phyloP scores from a whole-genome alignment of 1,140 invertebrate genomes.

The Cataglyphis hispanica region DNA sequence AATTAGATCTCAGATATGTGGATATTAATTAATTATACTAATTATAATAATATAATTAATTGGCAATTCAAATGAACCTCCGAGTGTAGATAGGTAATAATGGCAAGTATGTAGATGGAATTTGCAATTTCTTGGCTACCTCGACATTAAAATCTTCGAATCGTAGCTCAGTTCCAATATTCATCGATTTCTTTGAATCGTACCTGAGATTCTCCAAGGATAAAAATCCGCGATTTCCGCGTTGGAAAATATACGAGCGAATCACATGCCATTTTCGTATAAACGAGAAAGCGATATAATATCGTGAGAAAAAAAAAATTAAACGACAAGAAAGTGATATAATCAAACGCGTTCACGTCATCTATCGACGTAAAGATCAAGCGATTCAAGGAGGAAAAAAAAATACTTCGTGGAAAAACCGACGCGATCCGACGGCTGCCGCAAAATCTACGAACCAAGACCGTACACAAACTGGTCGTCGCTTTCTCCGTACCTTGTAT shows the following conservation, averaged over 20 bases:
- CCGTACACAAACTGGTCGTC: conserved; percentile 51
- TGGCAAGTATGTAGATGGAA: not conserved
- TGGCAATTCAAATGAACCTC: conserved; percentile 67
- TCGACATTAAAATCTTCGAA: not conserved
- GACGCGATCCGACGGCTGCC: conserved; percentile 35
- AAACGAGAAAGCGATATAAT: not conserved
- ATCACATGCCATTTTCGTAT: not conserved
- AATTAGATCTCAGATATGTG: conserved; percentile 77
- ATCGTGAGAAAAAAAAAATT: conserved; percentile 32
- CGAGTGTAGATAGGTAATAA: conserved; percentile 25
- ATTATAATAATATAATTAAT: conserved; percentile 71
- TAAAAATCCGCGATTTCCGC: not conserved
- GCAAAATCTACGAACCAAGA: conserved; percentile 68
- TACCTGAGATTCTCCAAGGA: not conserved
- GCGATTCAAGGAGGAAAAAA: conserved; percentile 58
- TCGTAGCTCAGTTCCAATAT: not conserved
- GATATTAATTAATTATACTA: conserved; percentile 71
- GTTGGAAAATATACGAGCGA: not conserved
- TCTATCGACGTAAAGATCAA: conserved; percentile 55
- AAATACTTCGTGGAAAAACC: conserved; percentile 57
- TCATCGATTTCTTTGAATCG: not conserved
- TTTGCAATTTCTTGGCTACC: not conserved
- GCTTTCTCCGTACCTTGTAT: conserved; percentile 65
- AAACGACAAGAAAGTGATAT: conserved; percentile 35
- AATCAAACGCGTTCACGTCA: conserved; percentile 27